A percentile compares a stretch with the other conserved stretches of the same genome.
These are phyloP conservation scores for Sebastes nivosus DNA, from an alignment of 2,797 vertebrate species.

Conservation along the genomic window DNA sequence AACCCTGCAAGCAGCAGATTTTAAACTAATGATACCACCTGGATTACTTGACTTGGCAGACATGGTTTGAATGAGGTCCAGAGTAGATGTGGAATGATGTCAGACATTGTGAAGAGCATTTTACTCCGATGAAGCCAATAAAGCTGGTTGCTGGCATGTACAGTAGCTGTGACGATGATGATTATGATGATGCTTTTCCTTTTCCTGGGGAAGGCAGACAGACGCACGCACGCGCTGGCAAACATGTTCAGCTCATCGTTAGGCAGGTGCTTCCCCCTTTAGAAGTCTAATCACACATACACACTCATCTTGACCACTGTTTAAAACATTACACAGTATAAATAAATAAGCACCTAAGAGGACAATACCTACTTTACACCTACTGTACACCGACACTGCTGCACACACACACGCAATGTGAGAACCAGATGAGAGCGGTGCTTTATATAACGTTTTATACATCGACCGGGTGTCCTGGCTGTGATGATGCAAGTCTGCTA, in stretches of 20 bases:
- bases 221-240: neutral
- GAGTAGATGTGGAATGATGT: neutral
- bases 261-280: constrained; percentile 80
- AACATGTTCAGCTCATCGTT: constrained; percentile 32
- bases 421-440: constrained; percentile 35
- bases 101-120: neutral
- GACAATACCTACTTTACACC: constrained; percentile 33
- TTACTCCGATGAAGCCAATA: neutral
- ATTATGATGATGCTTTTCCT: neutral
- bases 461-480: constrained; percentile 36
- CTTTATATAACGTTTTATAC: constrained; percentile 21
- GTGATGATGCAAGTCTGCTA: constrained; percentile 11
- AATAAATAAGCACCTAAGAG: constrained; percentile 62
- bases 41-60: neutral
- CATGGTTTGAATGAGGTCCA: neutral
- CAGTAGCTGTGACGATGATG: constrained; percentile 46
- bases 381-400: neutral
- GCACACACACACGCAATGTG: neutral
- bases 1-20: neutral
- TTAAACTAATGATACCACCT: neutral
- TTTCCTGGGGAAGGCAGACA: constrained; percentile 57
- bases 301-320: constrained; percentile 26
- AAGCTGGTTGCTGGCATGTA: constrained; percentile 33
- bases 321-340: constrained; percentile 59
- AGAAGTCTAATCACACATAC: neutral